These are phyloP conservation scores for Pangasianodon gigas DNA, from an alignment of 2,113 vertebrate genomes.

Conservation along the genomic window DNA sequence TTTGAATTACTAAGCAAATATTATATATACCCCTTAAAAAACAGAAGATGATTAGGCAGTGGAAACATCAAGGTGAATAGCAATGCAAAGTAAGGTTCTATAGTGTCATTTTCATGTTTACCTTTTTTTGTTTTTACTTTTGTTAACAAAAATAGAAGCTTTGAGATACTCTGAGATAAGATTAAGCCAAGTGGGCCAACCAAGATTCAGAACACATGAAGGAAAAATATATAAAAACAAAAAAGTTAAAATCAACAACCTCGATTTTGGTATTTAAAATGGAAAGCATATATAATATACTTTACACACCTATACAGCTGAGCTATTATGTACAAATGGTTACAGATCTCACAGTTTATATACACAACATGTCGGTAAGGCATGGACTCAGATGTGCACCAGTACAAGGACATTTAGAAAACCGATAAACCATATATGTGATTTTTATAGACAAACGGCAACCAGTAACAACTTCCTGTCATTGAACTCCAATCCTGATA, in stretches of 20 bases:
- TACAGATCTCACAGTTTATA: constrained; percentile 58
- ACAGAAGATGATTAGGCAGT: constrained; percentile 63
- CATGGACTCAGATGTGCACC: constrained; percentile 59
- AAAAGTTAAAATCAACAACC: constrained; percentile 65
- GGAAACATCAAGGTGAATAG: constrained; percentile 74
- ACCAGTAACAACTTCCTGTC: constrained; percentile 33
- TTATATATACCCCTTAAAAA: constrained; percentile 64
- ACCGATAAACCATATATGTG: constrained; percentile 45
- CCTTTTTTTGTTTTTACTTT: constrained; percentile 63
- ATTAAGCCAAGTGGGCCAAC: constrained; percentile 65
- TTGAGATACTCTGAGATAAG: constrained; percentile 69
- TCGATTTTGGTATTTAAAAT: constrained; percentile 67
- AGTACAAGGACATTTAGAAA: constrained; percentile 49
- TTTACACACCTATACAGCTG: constrained; percentile 67
- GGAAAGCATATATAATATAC: constrained; percentile 50
- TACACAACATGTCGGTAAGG: constrained; percentile 67
- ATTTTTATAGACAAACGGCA: constrained; percentile 17
- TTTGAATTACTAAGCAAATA: constrained; percentile 51
- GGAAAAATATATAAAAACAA: constrained; percentile 39
- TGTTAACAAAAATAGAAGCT: constrained; percentile 82
- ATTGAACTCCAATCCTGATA: constrained; percentile 9
- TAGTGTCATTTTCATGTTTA: constrained; percentile 67
- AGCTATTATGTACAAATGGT: constrained; percentile 67
- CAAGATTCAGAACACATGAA: constrained; percentile 50
- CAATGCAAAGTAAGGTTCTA: constrained; percentile 68